These are phyloP conservation scores for Pedionomus torquatus DNA, from an alignment of 2,113 vertebrate species.

Conservation along the genomic window DNA sequence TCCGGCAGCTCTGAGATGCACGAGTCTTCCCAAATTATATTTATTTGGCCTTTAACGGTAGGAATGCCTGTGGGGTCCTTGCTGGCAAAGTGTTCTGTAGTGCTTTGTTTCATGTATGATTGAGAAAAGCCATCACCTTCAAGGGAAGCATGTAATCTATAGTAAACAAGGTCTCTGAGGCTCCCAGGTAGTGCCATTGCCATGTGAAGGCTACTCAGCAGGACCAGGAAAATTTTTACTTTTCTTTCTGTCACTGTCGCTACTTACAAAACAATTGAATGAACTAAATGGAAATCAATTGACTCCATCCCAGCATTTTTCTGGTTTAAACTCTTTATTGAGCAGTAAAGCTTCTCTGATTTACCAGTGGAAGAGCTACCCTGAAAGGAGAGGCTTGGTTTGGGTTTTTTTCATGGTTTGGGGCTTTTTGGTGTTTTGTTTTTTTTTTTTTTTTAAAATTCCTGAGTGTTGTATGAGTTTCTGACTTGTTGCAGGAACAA, in stretches of 20 bases:
- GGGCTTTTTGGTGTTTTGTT: not conserved
- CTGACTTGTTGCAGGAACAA: not conserved
- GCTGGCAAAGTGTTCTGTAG: not conserved
- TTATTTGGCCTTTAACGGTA: not conserved
- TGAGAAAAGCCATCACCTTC: rapidly evolving
- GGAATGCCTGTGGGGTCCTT: not conserved
- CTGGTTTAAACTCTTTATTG: not conserved
- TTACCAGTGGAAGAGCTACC: not conserved
- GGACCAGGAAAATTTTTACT: not conserved
- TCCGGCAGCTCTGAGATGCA: not conserved
- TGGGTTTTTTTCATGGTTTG: not conserved
- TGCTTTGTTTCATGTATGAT: not conserved
- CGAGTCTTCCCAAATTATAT: not conserved
- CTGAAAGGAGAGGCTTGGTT: not conserved
- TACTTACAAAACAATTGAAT: not conserved
- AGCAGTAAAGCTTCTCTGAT: not conserved
- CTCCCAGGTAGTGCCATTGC: not conserved
- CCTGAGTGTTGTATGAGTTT: not conserved
- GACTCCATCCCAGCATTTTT: not conserved
- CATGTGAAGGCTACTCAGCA: not conserved
- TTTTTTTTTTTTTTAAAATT: not conserved
- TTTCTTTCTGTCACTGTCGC: not conserved
- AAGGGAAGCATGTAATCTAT: rapidly evolving
- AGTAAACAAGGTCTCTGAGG: rapidly evolving
- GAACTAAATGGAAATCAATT: not conserved